phyloP scores from a whole-genome alignment of 2,113 vertebrate genomes.

The Scatophagus argus region DNA sequence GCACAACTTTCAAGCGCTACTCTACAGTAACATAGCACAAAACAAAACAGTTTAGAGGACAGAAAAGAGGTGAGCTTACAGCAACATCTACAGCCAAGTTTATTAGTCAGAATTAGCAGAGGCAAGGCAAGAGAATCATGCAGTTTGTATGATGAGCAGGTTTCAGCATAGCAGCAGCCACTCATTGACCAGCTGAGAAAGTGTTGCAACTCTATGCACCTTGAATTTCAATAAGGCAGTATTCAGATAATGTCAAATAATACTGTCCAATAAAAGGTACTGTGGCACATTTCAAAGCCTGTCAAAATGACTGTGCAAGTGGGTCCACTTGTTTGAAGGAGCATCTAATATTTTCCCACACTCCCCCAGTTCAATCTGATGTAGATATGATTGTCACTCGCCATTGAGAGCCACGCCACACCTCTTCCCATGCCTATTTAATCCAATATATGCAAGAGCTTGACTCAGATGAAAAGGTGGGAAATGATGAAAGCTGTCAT shows the following conservation, averaged over 20 bases:
- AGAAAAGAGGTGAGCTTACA: constrained; percentile 42
- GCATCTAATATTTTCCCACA: constrained; percentile 48
- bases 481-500: constrained; percentile 69
- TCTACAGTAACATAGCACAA: not conserved
- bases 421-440: constrained; percentile 63
- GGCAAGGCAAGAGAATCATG: constrained; percentile 45
- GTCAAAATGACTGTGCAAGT: constrained; percentile 27
- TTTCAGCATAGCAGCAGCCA: constrained; percentile 50
- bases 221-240: constrained; percentile 46
- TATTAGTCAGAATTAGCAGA: constrained; percentile 39
- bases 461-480: constrained; percentile 73
- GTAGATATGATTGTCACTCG: constrained; percentile 44
- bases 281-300: constrained; percentile 34
- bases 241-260: constrained; percentile 23
- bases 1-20: constrained; percentile 52
- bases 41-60: constrained; percentile 25
- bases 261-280: constrained; percentile 36
- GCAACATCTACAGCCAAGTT: constrained; percentile 42
- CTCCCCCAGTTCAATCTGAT: constrained; percentile 49
- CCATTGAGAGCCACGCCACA: constrained; percentile 48
- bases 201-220: constrained; percentile 47
- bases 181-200: constrained; percentile 45
- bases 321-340: constrained; percentile 45
- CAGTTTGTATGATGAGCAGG: constrained; percentile 42
- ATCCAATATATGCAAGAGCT: constrained; percentile 64